Percentiles rank a stretch among this genome's conserved stretches.
phyloP scores from a whole-genome alignment of 2,113 vertebrate species.

The Pardalotus punctatus region DNA sequence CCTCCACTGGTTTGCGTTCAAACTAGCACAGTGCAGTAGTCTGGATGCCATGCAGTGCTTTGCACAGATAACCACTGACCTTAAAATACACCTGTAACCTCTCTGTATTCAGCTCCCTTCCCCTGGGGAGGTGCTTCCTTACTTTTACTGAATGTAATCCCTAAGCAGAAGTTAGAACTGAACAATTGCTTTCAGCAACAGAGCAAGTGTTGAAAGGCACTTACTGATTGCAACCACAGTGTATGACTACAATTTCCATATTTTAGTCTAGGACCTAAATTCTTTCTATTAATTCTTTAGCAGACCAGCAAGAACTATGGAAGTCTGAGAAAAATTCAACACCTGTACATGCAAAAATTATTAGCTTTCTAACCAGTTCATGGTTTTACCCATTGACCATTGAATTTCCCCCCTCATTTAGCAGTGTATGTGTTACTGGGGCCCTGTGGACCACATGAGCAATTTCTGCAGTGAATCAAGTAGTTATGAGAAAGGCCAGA shows the following conservation, averaged over 20 bases:
- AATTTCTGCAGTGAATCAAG: neutral
- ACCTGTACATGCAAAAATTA: neutral
- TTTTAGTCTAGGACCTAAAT: neutral
- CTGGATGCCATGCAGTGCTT: neutral
- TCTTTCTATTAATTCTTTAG: neutral
- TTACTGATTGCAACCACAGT: neutral
- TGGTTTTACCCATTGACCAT: rapidly evolving
- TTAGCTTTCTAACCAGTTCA: neutral
- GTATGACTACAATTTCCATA: neutral
- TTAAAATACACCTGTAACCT: neutral
- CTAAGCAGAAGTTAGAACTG: neutral
- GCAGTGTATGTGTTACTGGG: neutral
- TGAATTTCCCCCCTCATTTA: neutral
- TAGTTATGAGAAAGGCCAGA: neutral
- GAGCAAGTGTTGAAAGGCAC: neutral
- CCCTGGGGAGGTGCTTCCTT: neutral
- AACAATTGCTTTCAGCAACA: neutral
- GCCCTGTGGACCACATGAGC: neutral
- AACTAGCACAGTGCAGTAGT: neutral
- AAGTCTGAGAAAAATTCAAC: neutral
- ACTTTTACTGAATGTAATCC: neutral
- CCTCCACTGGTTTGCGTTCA: no score
- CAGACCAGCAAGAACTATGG: neutral
- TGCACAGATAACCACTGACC: neutral
- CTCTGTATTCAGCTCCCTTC: neutral